Evolutionary conservation across 2,113 vertebrate genomes (phyloP).

Genomic region (Syngnathus scovelli): DNA sequence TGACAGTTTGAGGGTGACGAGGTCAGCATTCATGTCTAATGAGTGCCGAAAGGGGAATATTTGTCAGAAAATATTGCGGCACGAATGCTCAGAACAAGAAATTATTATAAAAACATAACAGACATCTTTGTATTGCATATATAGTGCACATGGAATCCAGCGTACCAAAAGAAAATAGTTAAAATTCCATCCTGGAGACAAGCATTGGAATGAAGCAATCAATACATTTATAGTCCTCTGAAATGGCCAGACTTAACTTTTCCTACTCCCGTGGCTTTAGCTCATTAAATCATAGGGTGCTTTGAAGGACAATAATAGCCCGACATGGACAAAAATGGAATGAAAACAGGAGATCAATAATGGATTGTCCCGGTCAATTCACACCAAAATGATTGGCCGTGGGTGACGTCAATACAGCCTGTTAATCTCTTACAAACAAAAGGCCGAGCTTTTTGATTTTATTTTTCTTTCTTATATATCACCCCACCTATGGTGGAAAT

Average conservation of each 20-base stretch:
- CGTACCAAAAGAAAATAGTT: constrained; percentile 10
- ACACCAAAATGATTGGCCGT: constrained; percentile 42
- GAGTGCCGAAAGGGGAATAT: constrained; percentile 9
- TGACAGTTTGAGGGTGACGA: constrained; percentile 12
- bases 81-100: neutral
- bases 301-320: constrained; percentile 47
- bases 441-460: constrained; percentile 1
- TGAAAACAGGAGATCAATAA: constrained; percentile 59
- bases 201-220: neutral
- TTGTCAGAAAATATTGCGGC: neutral
- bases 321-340: constrained; percentile 47
- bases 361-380: constrained; percentile 45
- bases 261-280: neutral
- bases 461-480: constrained; percentile 5
- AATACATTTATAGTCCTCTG: constrained; percentile 8
- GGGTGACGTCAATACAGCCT: constrained; percentile 36
- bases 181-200: constrained; percentile 20
- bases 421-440: constrained; percentile 39
- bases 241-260: constrained; percentile 17
- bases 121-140: neutral
- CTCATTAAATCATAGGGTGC: constrained; percentile 34
- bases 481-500: no score
- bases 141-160: constrained; percentile 1
- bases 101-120: constrained; percentile 2
- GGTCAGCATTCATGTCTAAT: constrained; percentile 16